These are phyloP conservation scores for Cetonia aurata DNA, from an alignment of 2,888 invertebrate species.

Conservation along the genomic window DNA sequence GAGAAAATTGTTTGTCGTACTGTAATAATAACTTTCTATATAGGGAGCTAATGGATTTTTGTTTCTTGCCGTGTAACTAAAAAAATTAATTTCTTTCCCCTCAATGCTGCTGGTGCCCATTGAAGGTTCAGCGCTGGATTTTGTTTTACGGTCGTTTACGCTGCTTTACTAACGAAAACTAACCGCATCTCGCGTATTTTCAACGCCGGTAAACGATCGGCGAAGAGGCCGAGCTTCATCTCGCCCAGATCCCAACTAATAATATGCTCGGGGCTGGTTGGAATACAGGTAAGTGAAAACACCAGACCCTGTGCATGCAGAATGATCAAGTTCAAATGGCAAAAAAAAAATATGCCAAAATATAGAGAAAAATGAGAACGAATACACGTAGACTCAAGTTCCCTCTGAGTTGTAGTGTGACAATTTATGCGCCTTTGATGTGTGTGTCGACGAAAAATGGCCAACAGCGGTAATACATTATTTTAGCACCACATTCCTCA, in stretches of 20 bases:
- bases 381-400: too few species aligned
- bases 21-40: background rate
- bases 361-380: too few species aligned
- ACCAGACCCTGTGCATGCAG: background rate
- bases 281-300: constrained; percentile 79
- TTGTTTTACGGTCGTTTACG: constrained; percentile 97
- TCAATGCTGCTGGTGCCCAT: constrained; percentile 35
- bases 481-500: too few species aligned
- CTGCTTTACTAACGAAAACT: constrained; percentile 96
- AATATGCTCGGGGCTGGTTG: constrained; percentile 89
- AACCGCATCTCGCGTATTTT: constrained; percentile 97
- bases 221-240: constrained; percentile 94
- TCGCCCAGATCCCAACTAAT: constrained; percentile 91
- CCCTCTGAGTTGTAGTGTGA: too few species aligned
- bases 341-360: too few species aligned
- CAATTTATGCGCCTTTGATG: too few species aligned
- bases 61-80: background rate
- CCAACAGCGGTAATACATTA: too few species aligned
- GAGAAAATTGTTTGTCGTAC: too few species aligned
- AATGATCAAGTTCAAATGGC: background rate
- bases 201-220: constrained; percentile 96
- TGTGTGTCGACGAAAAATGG: too few species aligned
- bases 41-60: background rate
- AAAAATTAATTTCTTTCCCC: background rate
- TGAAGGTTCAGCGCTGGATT: constrained; percentile 89